Percentiles rank a stretch among this genome's conserved stretches.
Conservation (phyloP, 2,797 vertebrate genomes). For the Buphagus erythrorhynchus region DNA sequence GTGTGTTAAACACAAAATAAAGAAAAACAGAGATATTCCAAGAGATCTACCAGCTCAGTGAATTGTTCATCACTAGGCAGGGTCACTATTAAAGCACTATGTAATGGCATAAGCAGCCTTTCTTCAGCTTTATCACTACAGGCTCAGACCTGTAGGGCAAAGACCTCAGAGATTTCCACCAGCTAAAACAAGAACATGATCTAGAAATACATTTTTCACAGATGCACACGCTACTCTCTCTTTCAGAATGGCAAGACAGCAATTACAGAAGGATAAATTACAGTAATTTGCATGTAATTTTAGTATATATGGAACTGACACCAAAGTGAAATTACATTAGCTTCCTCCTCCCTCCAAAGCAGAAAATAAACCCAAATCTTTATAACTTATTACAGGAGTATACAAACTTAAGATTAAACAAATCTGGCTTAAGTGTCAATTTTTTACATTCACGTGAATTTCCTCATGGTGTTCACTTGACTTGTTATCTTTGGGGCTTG, state of each 20-base stretch:
- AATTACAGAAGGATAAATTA: background rate
- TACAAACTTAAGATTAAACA: background rate
- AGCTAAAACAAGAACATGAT: background rate
- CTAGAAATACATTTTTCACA: background rate
- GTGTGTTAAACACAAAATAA: background rate
- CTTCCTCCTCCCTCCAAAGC: background rate
- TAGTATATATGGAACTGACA: background rate
- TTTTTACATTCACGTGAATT: background rate
- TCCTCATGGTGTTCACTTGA: background rate
- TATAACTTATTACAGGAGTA: background rate
- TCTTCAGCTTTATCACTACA: background rate
- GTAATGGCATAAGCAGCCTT: background rate
- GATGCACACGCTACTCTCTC: background rate
- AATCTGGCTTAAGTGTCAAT: background rate
- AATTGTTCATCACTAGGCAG: background rate
- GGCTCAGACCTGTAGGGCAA: background rate
- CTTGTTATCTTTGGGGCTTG: background rate
- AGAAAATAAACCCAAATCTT: background rate
- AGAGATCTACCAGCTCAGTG: background rate
- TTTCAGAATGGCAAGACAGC: background rate
- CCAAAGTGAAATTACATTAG: background rate
- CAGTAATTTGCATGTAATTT: background rate
- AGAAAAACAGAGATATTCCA: background rate
- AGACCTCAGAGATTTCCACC: background rate
- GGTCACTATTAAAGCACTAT: background rate